Percentiles rank a stretch among this genome's conserved stretches.
Evolutionary conservation across 2,888 invertebrate species (phyloP).

Genomic region (Eupithecia pulchellata): DNA sequence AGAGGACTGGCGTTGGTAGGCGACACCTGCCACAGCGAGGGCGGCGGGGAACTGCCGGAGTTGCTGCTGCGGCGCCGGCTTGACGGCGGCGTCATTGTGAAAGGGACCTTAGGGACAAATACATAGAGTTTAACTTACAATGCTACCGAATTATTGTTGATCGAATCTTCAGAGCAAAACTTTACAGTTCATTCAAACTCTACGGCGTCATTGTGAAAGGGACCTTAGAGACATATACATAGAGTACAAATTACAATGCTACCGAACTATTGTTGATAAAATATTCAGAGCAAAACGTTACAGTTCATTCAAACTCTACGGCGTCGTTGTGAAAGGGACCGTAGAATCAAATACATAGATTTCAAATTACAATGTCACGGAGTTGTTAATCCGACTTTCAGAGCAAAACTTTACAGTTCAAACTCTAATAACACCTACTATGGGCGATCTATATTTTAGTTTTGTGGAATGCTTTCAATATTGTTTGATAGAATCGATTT

Average conservation of each 20-base stretch:
- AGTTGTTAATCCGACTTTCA: background rate
- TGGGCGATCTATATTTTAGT: background rate
- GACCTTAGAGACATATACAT: slow-evolving; percentile 75
- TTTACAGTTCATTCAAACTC: no score
- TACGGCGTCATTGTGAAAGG: slow-evolving; percentile 94
- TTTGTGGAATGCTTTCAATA: background rate
- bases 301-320: no score
- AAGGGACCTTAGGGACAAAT: slow-evolving; percentile 86
- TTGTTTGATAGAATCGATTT: background rate
- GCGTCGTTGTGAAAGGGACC: slow-evolving; percentile 94
- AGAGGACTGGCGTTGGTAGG: slow-evolving; percentile 91
- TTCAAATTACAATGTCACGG: background rate
- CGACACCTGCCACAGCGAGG: slow-evolving; percentile 93
- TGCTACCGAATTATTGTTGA: background rate
- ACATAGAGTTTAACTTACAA: background rate
- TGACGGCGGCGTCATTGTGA: slow-evolving; percentile 93
- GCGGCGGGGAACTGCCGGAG: slow-evolving; percentile 89
- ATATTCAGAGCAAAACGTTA: background rate
- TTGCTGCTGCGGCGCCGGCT: slow-evolving; percentile 87
- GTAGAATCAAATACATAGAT: slow-evolving; percentile 49
- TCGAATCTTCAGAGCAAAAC: background rate
- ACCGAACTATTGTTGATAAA: background rate
- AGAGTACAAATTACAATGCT: background rate
- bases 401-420: background rate
- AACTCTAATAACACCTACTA: background rate